Percentiles rank a stretch among this genome's conserved stretches.
These are phyloP conservation scores for Dromococcyx pavoninus DNA, from an alignment of 2,797 vertebrate species.

Conservation along the genomic window DNA sequence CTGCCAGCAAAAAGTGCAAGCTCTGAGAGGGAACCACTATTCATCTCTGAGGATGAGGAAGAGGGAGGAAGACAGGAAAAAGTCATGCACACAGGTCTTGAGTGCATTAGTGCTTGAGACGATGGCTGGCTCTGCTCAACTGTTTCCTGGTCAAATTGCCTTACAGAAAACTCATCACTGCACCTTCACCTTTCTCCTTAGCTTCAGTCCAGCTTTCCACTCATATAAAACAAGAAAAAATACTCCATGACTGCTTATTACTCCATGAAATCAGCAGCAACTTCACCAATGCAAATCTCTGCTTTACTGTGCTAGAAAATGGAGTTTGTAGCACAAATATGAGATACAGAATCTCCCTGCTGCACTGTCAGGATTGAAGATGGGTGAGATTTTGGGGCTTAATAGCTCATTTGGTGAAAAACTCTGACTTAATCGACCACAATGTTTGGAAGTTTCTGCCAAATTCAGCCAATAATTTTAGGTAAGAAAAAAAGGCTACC, in stretches of 20 bases:
- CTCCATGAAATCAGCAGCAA: neutral
- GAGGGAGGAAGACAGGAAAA: neutral
- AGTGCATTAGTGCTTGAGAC: neutral
- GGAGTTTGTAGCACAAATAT: neutral
- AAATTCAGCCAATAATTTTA: neutral
- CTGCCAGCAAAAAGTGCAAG: neutral
- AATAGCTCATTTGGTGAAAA: neutral
- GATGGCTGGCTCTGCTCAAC: neutral
- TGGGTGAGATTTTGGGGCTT: neutral
- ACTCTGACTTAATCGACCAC: accelerated
- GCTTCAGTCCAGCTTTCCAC: neutral
- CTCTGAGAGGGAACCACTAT: neutral
- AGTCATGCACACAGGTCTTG: constrained; percentile 45
- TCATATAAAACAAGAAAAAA: neutral
- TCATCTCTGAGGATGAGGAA: neutral
- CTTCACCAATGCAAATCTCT: neutral
- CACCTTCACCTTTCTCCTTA: neutral
- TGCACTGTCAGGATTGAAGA: neutral
- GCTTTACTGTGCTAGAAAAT: neutral
- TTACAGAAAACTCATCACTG: neutral
- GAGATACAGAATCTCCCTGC: neutral
- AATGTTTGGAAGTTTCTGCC: neutral
- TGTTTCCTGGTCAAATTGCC: neutral
- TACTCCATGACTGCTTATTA: neutral
- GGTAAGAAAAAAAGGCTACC: neutral